Evolutionary conservation across 2,797 vertebrate species (phyloP).

Genomic region (Mastacembelus armatus): DNA sequence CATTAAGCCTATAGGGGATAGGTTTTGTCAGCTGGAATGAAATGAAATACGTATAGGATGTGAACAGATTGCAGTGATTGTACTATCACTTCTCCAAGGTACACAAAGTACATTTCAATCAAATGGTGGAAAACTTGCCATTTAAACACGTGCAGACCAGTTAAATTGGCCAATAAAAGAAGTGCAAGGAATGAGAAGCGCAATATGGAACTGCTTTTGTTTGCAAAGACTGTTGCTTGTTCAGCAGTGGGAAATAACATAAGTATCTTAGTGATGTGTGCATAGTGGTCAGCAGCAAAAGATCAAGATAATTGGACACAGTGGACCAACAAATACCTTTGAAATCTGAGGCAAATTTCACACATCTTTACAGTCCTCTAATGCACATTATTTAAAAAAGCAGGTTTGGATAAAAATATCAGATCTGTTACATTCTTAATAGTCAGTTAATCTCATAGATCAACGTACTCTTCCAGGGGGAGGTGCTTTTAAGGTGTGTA

Average conservation of each 20-base stretch:
- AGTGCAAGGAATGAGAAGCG: constrained; percentile 32
- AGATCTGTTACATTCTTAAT: no score
- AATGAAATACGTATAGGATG: constrained; percentile 7
- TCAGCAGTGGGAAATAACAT: not conserved
- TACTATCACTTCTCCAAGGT: constrained; percentile 2
- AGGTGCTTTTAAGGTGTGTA: constrained; percentile 24
- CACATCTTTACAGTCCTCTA: no score
- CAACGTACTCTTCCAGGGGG: no score
- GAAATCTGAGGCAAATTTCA: no score
- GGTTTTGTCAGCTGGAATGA: not conserved
- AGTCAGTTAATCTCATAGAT: no score
- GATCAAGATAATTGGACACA: no score
- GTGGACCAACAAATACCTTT: no score
- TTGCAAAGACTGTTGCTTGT: constrained; percentile 16
- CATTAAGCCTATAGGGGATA: not conserved
- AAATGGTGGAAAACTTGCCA: not conserved
- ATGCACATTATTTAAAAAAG: no score
- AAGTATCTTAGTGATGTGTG: no score
- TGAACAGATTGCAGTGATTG: constrained; percentile 4
- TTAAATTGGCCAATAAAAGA: constrained; percentile 8
- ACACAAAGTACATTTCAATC: not conserved
- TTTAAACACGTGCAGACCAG: constrained; percentile 16
- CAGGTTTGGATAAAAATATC: no score
- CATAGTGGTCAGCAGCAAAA: no score
- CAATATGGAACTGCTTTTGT: constrained; percentile 18